Conservation (phyloP, 2,797 vertebrate genomes). For the Moxostoma hubbsi region DNA sequence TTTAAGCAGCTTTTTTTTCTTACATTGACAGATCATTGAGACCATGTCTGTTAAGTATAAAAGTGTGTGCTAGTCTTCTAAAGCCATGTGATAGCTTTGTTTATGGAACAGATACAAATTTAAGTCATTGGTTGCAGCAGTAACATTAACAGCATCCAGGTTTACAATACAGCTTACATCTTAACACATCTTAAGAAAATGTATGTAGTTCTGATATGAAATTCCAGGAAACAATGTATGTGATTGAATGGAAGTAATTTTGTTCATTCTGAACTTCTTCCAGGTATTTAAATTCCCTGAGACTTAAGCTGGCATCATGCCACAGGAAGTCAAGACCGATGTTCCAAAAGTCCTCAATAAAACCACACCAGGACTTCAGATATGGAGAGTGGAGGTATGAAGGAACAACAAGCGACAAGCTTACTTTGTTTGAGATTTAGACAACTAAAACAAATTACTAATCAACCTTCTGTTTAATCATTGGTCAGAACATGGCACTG, state of each 20-base stretch:
- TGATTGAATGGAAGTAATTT: background rate
- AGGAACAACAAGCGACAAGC: background rate
- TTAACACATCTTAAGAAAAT: no score
- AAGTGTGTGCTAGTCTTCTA: no score
- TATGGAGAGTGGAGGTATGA: constrained; percentile 90
- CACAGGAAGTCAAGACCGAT: constrained; percentile 75
- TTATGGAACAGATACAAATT: no score
- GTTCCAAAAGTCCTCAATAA: constrained; percentile 80
- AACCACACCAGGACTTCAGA: constrained; percentile 84
- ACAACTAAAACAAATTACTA: constrained; percentile 2
- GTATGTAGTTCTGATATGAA: background rate
- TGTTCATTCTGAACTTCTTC: background rate
- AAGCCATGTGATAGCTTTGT: no score
- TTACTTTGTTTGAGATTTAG: background rate
- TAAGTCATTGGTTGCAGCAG: no score
- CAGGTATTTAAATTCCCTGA: constrained; percentile 51
- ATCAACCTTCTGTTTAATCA: constrained; percentile 35
- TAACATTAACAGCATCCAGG: no score
- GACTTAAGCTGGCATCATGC: constrained; percentile 72
- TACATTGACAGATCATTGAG: no score
- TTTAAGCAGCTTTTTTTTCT: no score
- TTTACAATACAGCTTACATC: no score
- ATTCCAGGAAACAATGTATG: background rate
- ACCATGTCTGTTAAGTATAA: no score
- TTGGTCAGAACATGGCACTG: constrained; percentile 82